Evolutionary conservation across 2,888 invertebrate genomes (phyloP).

Genomic region (Watsonalla cultraria): DNA sequence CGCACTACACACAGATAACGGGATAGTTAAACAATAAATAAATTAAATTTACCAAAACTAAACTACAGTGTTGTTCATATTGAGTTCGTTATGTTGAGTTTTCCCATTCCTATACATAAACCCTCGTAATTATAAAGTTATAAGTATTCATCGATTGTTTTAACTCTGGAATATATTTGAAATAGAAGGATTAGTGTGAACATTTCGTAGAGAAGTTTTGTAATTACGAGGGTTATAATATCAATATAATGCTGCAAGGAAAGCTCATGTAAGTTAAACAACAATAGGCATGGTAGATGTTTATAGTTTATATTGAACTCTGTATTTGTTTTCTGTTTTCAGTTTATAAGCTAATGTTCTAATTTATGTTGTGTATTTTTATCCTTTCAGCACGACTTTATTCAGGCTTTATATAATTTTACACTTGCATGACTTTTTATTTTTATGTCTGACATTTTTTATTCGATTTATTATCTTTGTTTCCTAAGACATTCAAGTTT

Average conservation of each 20-base stretch:
- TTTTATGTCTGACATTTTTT: constrained; percentile 7
- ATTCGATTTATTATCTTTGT: constrained; percentile 7
- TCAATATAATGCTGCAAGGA: constrained; percentile 48
- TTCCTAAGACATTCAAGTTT: constrained; percentile 1
- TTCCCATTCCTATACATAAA: too few species aligned
- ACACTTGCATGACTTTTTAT: too few species aligned
- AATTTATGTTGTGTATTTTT: too few species aligned
- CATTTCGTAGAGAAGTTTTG: too few species aligned
- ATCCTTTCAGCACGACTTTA: too few species aligned
- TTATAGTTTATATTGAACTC: constrained; percentile 11
- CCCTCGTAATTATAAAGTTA: too few species aligned
- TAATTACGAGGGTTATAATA: too few species aligned
- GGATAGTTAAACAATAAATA: constrained; percentile 72
- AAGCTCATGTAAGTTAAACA: constrained; percentile 45
- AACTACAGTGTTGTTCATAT: constrained; percentile 15
- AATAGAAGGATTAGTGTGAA: too few species aligned
- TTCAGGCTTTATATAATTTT: too few species aligned
- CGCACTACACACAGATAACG: constrained; percentile 56
- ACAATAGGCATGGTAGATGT: constrained; percentile 16
- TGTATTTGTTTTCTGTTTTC: constrained; percentile 11
- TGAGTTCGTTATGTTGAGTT: constrained; percentile 4
- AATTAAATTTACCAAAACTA: constrained; percentile 35
- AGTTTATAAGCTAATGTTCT: constrained; percentile 1
- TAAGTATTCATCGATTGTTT: too few species aligned
- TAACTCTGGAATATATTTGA: too few species aligned